Base-by-base conservation (phyloP, 2,888 invertebrate species). In the Orchesellides sinensis region DNA sequence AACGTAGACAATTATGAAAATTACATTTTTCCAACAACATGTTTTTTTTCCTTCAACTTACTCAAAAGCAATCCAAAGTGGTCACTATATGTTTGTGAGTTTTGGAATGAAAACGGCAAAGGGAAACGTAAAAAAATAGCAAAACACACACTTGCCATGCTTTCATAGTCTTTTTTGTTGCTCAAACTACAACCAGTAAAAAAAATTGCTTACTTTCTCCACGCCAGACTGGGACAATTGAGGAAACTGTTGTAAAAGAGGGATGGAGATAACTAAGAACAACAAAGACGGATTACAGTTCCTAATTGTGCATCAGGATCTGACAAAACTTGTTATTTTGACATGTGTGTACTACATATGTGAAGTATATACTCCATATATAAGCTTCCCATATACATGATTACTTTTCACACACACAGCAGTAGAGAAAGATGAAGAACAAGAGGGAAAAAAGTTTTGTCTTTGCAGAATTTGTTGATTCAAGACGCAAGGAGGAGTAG, bases 291-390 rank as follows among this genome's bases (percentile, higher is more conserved):
- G 82, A 82, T 82, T 75, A 82, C 75, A 61, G 52, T 70, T 70
- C 81, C 75, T 82, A 82, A 82, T 82, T 82, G 75, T 77, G 72
- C 75, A 77, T 65, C 65, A 72, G 68, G 75, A 82, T 72, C 75
- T 82, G 82, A 77, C 75, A 82, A 75, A 82, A 82, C 75, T 75
- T 75, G 82, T 82, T 82, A 65, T 77, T 82, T 75, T 77, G 75
- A 82, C 75, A 70, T 82, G 75, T 75, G 75, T 82, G 72, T 40
- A 8, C 19, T 35, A 56, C 1, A 10, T 2, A 56, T 56, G 27
- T 25, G 19, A 4, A 35, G 5, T 17, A 45, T 65, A 14, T 59
- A 14, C 56, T 25, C 23, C 21, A 10, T 23, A 8, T 14, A 63
- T 19, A 49, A 49, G 19, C 47, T 4, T 21, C 49, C 29, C 59